Conservation (phyloP, 2,113 vertebrate genomes). For the Ovibos moschatus region DNA sequence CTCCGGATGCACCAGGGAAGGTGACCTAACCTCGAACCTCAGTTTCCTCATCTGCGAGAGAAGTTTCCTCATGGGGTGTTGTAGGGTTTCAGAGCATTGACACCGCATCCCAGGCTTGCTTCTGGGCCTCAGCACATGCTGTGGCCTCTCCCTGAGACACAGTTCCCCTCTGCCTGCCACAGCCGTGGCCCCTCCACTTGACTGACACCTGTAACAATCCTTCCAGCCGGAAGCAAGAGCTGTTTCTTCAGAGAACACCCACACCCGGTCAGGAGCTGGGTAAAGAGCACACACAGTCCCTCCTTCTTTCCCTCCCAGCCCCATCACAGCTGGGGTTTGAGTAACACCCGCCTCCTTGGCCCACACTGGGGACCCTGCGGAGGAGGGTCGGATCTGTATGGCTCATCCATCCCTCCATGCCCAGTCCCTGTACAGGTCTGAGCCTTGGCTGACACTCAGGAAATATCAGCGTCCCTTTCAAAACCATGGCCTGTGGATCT, state of each 20-base stretch:
- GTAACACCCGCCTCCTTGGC: background rate
- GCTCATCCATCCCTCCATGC: background rate
- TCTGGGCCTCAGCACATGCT: background rate
- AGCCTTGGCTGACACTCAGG: background rate
- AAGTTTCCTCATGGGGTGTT: background rate
- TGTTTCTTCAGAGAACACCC: background rate
- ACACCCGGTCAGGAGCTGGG: background rate
- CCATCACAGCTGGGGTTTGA: background rate
- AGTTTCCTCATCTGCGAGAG: background rate
- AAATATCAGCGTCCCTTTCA: background rate
- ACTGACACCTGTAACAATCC: background rate
- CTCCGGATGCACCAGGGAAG: background rate
- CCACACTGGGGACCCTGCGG: background rate
- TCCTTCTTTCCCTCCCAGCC: background rate
- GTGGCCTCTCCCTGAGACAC: background rate
- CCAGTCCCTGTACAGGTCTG: background rate
- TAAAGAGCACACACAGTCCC: background rate
- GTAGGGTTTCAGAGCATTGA: background rate
- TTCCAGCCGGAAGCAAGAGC: background rate
- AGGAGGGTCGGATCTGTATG: background rate
- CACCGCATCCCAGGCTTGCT: fast-evolving
- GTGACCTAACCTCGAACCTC: background rate
- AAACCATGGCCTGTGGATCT: background rate
- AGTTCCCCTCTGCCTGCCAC: background rate
- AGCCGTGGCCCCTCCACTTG: background rate